phyloP scores from a whole-genome alignment of 2,113 vertebrate genomes.

The Pandion haliaetus region DNA sequence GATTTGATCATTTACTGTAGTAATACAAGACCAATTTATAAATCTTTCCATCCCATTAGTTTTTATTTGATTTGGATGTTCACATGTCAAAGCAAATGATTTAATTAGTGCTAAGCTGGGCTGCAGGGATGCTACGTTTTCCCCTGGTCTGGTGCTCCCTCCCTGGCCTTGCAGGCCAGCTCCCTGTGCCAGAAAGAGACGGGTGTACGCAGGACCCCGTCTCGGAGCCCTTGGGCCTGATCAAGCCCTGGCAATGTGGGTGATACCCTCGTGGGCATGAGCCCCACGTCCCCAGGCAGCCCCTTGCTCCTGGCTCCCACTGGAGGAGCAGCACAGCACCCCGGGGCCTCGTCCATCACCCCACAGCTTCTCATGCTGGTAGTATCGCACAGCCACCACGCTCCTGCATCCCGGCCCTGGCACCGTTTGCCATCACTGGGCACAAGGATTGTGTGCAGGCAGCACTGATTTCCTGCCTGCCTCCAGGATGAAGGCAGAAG shows the following conservation, averaged over 20 bases:
- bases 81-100: slow-evolving; percentile 15
- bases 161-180: background rate
- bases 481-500: background rate
- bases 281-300: background rate
- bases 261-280: background rate
- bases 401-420: background rate
- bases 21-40: background rate
- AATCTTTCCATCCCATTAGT: slow-evolving; percentile 45
- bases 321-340: fast-evolving
- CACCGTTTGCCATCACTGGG: background rate
- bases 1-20: background rate
- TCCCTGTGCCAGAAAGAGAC: background rate
- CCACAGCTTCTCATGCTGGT: background rate
- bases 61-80: slow-evolving; percentile 51
- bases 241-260: background rate
- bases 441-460: background rate
- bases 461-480: background rate
- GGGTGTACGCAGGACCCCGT: background rate
- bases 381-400: background rate
- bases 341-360: background rate
- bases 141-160: background rate
- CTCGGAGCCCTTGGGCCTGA: background rate
- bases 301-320: background rate
- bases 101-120: slow-evolving; percentile 14
- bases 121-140: background rate